Evolutionary conservation across 2,113 vertebrate genomes (phyloP).

Genomic region (Fulica atra): DNA sequence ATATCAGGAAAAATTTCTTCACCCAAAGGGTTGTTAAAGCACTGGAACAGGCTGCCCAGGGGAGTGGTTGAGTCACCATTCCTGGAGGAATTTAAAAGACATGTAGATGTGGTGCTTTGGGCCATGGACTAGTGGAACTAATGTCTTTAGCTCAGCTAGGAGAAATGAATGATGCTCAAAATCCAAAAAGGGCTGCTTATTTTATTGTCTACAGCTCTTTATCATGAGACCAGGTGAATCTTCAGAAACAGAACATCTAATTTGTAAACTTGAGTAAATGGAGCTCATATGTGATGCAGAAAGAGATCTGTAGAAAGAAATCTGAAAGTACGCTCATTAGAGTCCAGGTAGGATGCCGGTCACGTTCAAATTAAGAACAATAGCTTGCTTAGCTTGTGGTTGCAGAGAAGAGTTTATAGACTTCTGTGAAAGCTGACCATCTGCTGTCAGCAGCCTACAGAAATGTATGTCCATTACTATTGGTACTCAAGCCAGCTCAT

Average conservation of each 20-base stretch:
- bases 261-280: too few relatives aligned
- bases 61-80: neutral
- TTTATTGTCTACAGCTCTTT: neutral
- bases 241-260: neutral
- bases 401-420: too few relatives aligned
- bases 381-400: too few relatives aligned
- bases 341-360: too few relatives aligned
- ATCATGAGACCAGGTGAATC: neutral
- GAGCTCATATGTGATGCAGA: too few relatives aligned
- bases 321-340: too few relatives aligned
- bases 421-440: too few relatives aligned
- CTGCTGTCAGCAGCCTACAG: too few relatives aligned
- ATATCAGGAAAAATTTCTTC: neutral
- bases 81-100: neutral
- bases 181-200: neutral
- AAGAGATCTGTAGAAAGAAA: too few relatives aligned
- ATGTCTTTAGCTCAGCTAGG: neutral
- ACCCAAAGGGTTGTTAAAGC: neutral
- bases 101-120: neutral
- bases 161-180: neutral
- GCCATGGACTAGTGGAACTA: neutral
- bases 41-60: neutral
- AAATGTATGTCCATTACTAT: too few relatives aligned
- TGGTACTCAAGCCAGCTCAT: too few relatives aligned
- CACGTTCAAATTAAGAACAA: too few relatives aligned